Base-by-base conservation (phyloP, 2,797 vertebrate species). In the Yasuhikotakia modesta region DNA sequence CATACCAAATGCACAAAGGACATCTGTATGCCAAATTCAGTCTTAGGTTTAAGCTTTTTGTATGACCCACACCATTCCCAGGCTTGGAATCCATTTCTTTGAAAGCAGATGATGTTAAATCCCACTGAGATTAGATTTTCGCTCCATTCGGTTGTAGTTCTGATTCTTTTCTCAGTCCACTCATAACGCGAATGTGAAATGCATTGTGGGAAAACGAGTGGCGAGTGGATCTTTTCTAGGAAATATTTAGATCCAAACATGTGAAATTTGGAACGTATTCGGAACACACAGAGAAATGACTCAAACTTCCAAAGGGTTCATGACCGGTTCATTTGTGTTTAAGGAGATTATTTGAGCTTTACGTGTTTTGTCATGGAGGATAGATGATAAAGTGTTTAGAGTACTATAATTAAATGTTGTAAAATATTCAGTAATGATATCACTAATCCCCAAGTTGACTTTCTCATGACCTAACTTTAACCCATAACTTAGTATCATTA, bases 191-290 rank as follows among this genome's bases (percentile, higher is more conserved):
- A 60, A 61, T 61, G 65, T 48, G 64, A 76, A 58, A 68, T 58
- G 52, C 24, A 66, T 82, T 70, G 80, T 67, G 35, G 72, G 43
- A 58, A 58, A 48, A 87, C 80, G 67, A 74, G 83, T 85, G n/a
- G 32, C 27, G 24, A 35, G 19, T 17, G 24, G 11, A 72, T 72
- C 60, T 27, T 60, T 24, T 24, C 22, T 66, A 65, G 68, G 57
- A 84, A 79, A 76, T 85, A 87, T 88, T 89, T 85, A 87, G 67
- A 84, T 83, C 83, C 58, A 72, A 78, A 60, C 55, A 12, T 21
- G 30, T 72, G 32, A 60, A 71, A 66, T 70, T 55, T 6, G 17
- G 21, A 30, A 30, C 50, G 46, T 22, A 75, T 32, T 64, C 8
- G 12, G n/a, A 45, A 46, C 45, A 66, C 68, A 76, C n/a, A 4